Evolutionary conservation across 2,888 invertebrate species (phyloP).

Genomic region (Celastrina argiolus): DNA sequence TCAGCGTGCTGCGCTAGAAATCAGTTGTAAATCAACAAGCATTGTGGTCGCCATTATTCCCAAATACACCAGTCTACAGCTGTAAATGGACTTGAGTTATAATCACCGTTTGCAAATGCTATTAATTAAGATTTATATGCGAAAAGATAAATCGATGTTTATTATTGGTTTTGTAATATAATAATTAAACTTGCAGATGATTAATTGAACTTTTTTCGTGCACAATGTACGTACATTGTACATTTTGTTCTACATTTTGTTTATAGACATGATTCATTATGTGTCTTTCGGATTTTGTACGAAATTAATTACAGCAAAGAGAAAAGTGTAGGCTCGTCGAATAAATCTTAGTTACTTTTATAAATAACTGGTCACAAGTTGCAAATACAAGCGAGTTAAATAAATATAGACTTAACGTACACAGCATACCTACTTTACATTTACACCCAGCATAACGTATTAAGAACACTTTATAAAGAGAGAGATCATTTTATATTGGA

Average conservation of each 20-base stretch:
- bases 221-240: not conserved
- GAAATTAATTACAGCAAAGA: not conserved
- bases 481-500: not conserved
- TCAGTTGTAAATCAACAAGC: slow-evolving; percentile 23
- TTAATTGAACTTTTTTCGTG: slow-evolving; percentile 15
- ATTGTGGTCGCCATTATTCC: slow-evolving; percentile 28
- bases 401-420: not conserved
- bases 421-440: not conserved
- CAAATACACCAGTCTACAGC: slow-evolving; percentile 26
- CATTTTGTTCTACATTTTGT: not conserved
- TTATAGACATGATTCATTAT: no score
- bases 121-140: slow-evolving; percentile 32
- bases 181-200: slow-evolving; percentile 14
- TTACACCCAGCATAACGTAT: not conserved
- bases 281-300: no score
- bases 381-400: not conserved
- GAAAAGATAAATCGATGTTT: slow-evolving; percentile 19
- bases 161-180: slow-evolving; percentile 11
- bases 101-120: slow-evolving; percentile 27
- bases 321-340: no score
- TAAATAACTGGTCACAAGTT: not conserved
- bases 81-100: slow-evolving; percentile 30
- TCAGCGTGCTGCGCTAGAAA: slow-evolving; percentile 18
- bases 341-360: no score
- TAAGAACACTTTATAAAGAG: not conserved